phyloP scores from a whole-genome alignment of 2,888 invertebrate genomes.

The Empis stercorea region DNA sequence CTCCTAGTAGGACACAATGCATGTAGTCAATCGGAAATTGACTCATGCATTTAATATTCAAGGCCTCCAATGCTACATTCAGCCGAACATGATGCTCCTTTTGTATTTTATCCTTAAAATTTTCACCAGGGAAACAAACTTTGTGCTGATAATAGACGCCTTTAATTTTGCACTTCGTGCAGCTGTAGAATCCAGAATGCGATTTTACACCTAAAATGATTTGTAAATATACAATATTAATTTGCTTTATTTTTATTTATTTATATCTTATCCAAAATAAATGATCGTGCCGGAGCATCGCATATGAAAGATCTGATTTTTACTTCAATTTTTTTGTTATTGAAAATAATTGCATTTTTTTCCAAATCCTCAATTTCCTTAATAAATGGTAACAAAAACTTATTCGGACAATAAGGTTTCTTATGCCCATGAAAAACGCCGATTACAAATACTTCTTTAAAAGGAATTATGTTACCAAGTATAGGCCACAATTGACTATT shows the following conservation, averaged over 20 bases:
- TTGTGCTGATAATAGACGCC: conserved; percentile 1
- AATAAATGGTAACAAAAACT: neutral
- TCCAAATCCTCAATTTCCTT: neutral
- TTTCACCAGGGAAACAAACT: conserved; percentile 4
- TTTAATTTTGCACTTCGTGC: neutral
- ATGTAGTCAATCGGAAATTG: conserved; percentile 1
- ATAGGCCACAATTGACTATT: no score
- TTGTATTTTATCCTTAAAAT: neutral
- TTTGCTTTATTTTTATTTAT: neutral
- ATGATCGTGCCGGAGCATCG: neutral
- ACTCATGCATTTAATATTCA: neutral
- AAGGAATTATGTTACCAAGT: neutral
- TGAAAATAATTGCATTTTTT: neutral
- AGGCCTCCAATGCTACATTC: neutral
- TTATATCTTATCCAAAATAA: neutral
- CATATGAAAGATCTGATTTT: neutral
- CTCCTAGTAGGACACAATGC: no score
- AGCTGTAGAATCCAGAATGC: conserved; percentile 2
- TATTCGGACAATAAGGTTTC: conserved; percentile 1
- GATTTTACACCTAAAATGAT: neutral
- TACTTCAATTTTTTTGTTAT: neutral
- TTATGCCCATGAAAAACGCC: neutral
- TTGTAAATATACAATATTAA: no score
- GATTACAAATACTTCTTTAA: conserved; percentile 1
- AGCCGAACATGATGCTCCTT: neutral